Percentiles rank a stretch among this genome's conserved stretches.
phyloP scores from a whole-genome alignment of 2,113 vertebrate genomes.

The Aldabrachelys gigantea region DNA sequence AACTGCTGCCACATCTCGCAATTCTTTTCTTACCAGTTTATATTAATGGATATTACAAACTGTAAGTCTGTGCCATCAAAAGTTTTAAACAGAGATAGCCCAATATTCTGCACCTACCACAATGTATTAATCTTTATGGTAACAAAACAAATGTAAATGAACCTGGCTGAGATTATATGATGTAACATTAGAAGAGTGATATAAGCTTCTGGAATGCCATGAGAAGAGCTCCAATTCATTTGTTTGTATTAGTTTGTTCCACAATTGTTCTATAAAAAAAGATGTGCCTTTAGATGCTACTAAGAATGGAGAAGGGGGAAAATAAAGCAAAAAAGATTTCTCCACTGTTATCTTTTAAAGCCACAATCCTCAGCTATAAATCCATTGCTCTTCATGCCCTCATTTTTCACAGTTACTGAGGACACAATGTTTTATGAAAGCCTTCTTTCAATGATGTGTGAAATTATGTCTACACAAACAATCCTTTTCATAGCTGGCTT shows the following conservation, averaged over 20 bases:
- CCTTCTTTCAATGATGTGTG: constrained; percentile 41
- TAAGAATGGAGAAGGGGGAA: background rate
- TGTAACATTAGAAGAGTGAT: background rate
- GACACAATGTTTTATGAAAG: background rate
- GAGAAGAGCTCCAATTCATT: background rate
- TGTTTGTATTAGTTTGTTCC: constrained; percentile 6
- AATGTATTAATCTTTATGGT: background rate
- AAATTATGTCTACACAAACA: constrained; percentile 56
- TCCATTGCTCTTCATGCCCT: constrained; percentile 20
- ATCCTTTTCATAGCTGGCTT: background rate
- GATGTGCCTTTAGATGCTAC: constrained; percentile 17
- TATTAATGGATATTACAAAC: background rate
- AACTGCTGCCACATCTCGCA: background rate
- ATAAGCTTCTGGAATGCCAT: background rate
- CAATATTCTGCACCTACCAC: background rate
- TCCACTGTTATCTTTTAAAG: constrained; percentile 33
- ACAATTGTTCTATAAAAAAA: constrained; percentile 7
- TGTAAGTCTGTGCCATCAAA: background rate
- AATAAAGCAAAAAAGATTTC: constrained; percentile 18
- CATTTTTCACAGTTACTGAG: constrained; percentile 1
- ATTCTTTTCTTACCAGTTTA: background rate
- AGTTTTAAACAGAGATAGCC: background rate
- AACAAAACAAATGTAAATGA: constrained; percentile 27
- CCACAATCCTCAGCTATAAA: background rate
- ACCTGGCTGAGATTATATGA: background rate